These are phyloP conservation scores for Oreochromis spilurus DNA, from an alignment of 2,113 vertebrate genomes.

Conservation along the genomic window DNA sequence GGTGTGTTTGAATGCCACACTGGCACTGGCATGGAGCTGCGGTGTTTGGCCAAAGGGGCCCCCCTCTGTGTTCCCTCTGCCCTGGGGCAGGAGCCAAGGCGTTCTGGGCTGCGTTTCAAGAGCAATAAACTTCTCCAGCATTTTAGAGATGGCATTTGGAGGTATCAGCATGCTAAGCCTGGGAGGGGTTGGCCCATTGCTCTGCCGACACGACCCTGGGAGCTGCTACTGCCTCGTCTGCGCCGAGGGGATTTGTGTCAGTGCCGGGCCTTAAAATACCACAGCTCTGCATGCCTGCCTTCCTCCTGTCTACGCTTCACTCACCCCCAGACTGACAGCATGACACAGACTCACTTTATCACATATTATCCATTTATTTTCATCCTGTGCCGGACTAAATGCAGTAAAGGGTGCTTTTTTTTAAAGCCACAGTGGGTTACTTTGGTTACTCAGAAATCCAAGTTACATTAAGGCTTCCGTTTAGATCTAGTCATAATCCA, in stretches of 20 bases:
- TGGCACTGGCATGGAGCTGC: constrained; percentile 50
- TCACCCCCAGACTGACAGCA: constrained; percentile 32
- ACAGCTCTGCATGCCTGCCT: not conserved
- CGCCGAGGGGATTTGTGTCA: constrained; percentile 66
- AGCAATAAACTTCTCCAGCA: constrained; percentile 75
- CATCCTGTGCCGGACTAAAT: not conserved
- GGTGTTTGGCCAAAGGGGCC: constrained; percentile 57
- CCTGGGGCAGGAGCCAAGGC: constrained; percentile 60
- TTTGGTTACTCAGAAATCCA: not conserved
- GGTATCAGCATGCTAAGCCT: constrained; percentile 70
- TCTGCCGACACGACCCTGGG: constrained; percentile 58
- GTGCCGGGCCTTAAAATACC: constrained; percentile 68
- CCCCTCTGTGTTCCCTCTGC: constrained; percentile 51
- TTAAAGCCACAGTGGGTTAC: not conserved
- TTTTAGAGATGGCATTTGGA: constrained; percentile 74
- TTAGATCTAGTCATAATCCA: not conserved
- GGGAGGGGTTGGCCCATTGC: constrained; percentile 52
- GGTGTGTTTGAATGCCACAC: constrained; percentile 10
- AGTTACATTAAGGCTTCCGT: not conserved
- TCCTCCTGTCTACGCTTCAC: constrained; percentile 32
- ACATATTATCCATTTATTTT: not conserved
- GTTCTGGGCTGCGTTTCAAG: constrained; percentile 72
- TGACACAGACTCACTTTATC: constrained; percentile 25
- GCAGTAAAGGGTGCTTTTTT: not conserved
- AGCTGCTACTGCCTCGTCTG: constrained; percentile 64